These are phyloP conservation scores for Trematomus bernacchii DNA, from an alignment of 2,797 vertebrate species.

Conservation along the genomic window DNA sequence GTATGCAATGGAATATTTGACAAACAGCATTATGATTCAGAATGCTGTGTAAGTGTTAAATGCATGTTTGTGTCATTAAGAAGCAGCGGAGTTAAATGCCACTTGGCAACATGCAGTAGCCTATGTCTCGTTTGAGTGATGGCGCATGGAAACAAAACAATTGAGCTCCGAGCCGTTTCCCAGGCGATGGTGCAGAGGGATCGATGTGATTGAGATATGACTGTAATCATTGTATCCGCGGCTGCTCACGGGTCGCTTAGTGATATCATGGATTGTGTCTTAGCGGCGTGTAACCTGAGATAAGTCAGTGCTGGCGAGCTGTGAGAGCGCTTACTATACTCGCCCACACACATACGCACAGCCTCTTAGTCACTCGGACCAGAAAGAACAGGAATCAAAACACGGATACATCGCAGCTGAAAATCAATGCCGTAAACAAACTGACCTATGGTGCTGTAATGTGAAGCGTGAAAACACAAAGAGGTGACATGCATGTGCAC, in stretches of 20 bases:
- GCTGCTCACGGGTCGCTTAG: conserved; percentile 30
- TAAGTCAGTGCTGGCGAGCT: conserved; percentile 66
- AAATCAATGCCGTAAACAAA: conserved; percentile 44
- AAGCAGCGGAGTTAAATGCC: conserved; percentile 36
- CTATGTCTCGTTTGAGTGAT: conserved; percentile 7
- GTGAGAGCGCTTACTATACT: conserved; percentile 53
- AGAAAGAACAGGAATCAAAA: conserved; percentile 52
- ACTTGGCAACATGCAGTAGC: conserved; percentile 10
- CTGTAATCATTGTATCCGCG: conserved; percentile 19
- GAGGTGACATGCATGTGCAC: conserved; percentile 16
- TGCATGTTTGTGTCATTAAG: conserved; percentile 40
- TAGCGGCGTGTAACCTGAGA: conserved; percentile 68
- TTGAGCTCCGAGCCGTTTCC: conserved; percentile 3
- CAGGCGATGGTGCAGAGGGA: conserved; percentile 6
- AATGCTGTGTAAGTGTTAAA: conserved; percentile 38
- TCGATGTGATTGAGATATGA: conserved; percentile 19
- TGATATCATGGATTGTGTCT: conserved; percentile 58
- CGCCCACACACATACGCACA: conserved; percentile 74
- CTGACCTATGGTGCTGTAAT: neutral
- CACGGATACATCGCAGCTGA: conserved; percentile 54
- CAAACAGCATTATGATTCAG: conserved; percentile 25
- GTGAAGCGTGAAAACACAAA: conserved; percentile 9
- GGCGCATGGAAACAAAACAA: conserved; percentile 17
- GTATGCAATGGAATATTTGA: conserved; percentile 32
- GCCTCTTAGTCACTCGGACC: conserved; percentile 72